phyloP scores from a whole-genome alignment of 2,797 vertebrate genomes.

The Microctenopoma steveboyesi region DNA sequence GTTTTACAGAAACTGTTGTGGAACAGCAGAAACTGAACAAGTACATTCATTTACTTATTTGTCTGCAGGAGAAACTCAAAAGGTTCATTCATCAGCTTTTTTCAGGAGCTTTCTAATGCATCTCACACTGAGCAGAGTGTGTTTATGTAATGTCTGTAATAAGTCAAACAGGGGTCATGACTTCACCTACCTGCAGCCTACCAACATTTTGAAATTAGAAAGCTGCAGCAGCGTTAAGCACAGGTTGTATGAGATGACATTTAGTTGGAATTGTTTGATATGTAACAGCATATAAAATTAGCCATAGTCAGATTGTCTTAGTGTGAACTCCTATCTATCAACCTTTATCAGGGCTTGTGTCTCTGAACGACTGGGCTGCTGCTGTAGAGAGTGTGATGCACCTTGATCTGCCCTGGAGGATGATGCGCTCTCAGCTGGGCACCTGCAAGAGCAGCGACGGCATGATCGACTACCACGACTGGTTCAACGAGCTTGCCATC shows the following conservation, averaged over 20 bases:
- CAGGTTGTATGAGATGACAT: too few species aligned
- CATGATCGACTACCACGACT: slow-evolving; percentile 86
- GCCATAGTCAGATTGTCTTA: too few species aligned
- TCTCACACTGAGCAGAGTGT: too few species aligned
- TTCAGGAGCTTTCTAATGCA: too few species aligned
- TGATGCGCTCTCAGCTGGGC: slow-evolving; percentile 88
- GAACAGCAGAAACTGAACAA: slow-evolving; percentile 1
- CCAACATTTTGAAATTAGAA: too few species aligned
- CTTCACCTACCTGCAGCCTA: too few species aligned
- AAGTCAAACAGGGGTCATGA: too few species aligned
- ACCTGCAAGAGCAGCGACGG: slow-evolving; percentile 53
- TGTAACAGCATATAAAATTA: too few species aligned
- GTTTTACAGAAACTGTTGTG: slow-evolving; percentile 61
- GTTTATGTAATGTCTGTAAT: too few species aligned
- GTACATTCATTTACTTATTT: background rate
- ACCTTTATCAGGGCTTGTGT: slow-evolving; percentile 81
- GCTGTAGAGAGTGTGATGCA: slow-evolving; percentile 88
- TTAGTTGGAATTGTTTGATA: too few species aligned
- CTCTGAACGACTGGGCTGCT: slow-evolving; percentile 86
- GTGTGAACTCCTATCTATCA: background rate
- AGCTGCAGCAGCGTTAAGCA: too few species aligned
- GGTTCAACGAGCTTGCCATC: slow-evolving; percentile 89
- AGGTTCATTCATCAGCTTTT: background rate
- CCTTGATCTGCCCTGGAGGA: slow-evolving; percentile 90
- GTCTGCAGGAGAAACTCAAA: background rate